A percentile compares a stretch with the other conserved stretches of the same genome.
phyloP scores from a whole-genome alignment of 2,888 invertebrate genomes.

The Nomada ferruginata region DNA sequence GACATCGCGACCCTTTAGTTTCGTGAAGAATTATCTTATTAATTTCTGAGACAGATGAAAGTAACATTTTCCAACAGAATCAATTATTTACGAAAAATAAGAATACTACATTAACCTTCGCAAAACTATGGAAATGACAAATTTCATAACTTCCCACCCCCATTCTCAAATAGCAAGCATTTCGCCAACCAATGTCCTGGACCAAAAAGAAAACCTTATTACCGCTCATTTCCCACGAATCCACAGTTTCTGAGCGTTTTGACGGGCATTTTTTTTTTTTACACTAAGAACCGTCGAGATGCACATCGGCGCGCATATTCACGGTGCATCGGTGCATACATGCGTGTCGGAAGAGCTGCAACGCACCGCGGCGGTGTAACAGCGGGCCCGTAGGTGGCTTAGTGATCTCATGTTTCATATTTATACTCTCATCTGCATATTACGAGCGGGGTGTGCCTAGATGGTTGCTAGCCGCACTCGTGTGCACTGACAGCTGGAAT shows the following conservation, averaged over 20 bases:
- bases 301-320: conserved; percentile 56
- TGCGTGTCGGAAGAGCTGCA: conserved; percentile 63
- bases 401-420: conserved; percentile 79
- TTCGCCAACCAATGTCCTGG: not conserved
- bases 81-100: too few relatives aligned
- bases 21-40: too few relatives aligned
- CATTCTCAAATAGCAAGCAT: not conserved
- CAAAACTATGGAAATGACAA: too few relatives aligned
- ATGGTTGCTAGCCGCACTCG: conserved; percentile 62
- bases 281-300: conserved; percentile 12
- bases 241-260: not conserved
- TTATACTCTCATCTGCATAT: conserved; percentile 81
- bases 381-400: conserved; percentile 74
- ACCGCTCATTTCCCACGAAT: conserved; percentile 4
- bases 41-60: too few relatives aligned
- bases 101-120: too few relatives aligned
- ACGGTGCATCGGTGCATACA: conserved; percentile 61
- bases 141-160: not conserved
- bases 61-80: too few relatives aligned
- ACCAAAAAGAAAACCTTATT: not conserved
- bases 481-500: conserved; percentile 71
- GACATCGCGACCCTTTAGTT: too few relatives aligned
- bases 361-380: conserved; percentile 45
- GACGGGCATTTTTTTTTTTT: not conserved
- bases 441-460: conserved; percentile 77